Evolutionary conservation across 2,113 vertebrate species (phyloP), one percentile per base, ranked within the genome.

Genomic region (Centrocercus urophasianus): DNA sequence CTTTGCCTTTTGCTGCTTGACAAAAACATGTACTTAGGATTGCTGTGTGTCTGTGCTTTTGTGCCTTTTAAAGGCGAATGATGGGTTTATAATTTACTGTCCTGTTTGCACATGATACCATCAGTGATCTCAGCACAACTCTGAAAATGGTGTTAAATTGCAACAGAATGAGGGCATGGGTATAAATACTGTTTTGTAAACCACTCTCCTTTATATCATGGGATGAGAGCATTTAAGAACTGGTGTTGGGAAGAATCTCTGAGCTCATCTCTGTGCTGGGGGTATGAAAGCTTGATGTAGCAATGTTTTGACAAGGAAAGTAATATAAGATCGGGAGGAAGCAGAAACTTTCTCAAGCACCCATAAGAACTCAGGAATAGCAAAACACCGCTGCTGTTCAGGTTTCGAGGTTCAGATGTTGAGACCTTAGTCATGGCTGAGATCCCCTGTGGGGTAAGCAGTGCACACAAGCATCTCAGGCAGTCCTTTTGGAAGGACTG

Each of bases 111-210:
- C n/a, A 77, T 83, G 88, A 71, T 94, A 86, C 57, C 60, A 89
- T 95, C 89, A 72, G 27, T 84, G 77, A 93, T 89, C 90, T 96
- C 93, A 95, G 70, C 75, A 54, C 57, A 75, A 11, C 67, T 87
- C 83, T 85, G 69, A 61, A 88, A 83, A 64, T 88, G 48, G 43
- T 77, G 30, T 80, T 88, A 85, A 72, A 89, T 27, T 88, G 71
- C 78, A 72, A 43, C 72, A 88, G 60, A 95, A 76, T 65, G 83
- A 94, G 76, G 60, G 43, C 81, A 88, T 32, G 83, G 45, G 8
- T 48, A 40, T 84, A 75, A 93, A 89, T 71, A 83, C 19, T 38
- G 42, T 71, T 93, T 74, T 85, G 7, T 63, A 64, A 79, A 63
- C 78, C 21, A 80, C 27, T 32, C 30, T 78, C 1, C 6, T 91